Evolutionary conservation across 53 echinoderm and acorn worm genomes (phyloP).

Genomic region (Holothuria scabra): DNA sequence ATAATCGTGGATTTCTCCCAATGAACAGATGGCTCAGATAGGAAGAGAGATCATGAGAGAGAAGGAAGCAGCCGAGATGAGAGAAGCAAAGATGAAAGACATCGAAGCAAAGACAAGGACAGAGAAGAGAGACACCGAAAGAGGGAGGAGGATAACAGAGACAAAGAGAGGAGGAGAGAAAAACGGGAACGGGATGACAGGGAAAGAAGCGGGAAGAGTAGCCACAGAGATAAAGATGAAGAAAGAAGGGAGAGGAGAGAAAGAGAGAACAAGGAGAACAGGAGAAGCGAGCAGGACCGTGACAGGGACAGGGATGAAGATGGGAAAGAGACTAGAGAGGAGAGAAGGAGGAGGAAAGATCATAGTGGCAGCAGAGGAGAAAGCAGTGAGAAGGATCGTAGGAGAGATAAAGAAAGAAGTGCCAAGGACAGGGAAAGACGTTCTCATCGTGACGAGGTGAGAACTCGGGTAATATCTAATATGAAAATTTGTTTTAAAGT

Average conservation of each 20-base stretch:
- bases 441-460: conserved; percentile 34
- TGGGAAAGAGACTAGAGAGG: conserved; percentile 5
- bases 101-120: not conserved
- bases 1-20: no score
- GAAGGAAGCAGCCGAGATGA: not conserved
- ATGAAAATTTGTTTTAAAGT: no score
- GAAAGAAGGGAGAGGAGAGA: conserved; percentile 31
- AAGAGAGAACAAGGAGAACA: not conserved
- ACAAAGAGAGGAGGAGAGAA: conserved; percentile 9
- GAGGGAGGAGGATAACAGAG: conserved; percentile 39
- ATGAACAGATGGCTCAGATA: no score
- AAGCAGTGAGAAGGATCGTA: conserved; percentile 48
- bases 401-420: conserved; percentile 34
- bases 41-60: not conserved
- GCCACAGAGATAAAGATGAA: conserved; percentile 47
- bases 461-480: conserved; percentile 12
- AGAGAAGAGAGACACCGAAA: conserved; percentile 41
- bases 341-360: conserved; percentile 11
- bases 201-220: conserved; percentile 1
- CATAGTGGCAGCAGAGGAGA: conserved; percentile 39
- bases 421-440: conserved; percentile 54
- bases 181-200: not conserved
- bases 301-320: conserved; percentile 43
- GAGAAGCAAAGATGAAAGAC: conserved; percentile 16
- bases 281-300: conserved; percentile 5